A percentile compares a stretch with the other conserved stretches of the same genome.
Conservation (phyloP, 2,797 vertebrate species). For the Protosalanx chinensis region DNA sequence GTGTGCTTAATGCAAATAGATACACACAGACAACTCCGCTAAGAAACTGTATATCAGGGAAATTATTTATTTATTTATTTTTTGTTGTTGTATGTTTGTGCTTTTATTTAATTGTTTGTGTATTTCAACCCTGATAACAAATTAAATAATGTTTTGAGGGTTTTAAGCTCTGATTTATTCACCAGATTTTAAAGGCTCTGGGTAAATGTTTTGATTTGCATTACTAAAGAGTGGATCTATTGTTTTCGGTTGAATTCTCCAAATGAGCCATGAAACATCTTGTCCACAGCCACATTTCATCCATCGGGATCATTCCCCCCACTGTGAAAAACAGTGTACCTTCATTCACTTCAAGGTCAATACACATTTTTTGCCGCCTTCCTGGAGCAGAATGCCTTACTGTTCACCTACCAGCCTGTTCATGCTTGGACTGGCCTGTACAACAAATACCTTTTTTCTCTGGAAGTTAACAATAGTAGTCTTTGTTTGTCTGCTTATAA, state of each 20-base stretch:
- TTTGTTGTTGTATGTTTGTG: constrained; percentile 42
- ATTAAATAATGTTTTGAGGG: not conserved
- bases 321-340: too few relatives aligned
- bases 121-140: constrained; percentile 1
- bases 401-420: not conserved
- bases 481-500: too few relatives aligned
- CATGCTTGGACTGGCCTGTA: not conserved
- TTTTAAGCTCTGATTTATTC: not conserved
- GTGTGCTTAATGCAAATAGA: not conserved
- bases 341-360: too few relatives aligned
- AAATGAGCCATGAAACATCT: too few relatives aligned
- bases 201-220: too few relatives aligned
- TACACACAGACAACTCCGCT: not conserved
- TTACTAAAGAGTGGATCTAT: too few relatives aligned
- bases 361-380: not conserved
- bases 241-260: too few relatives aligned
- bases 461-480: too few relatives aligned
- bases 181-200: not conserved
- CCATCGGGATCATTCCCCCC: too few relatives aligned
- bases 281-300: too few relatives aligned
- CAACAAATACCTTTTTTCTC: not conserved
- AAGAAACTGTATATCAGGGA: constrained; percentile 49
- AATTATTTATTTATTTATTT: constrained; percentile 61
- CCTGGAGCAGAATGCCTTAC: constrained; percentile 22
- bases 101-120: constrained; percentile 6